Base-by-base conservation (phyloP, 2,797 vertebrate species). In the Urocyon cinereoargenteus region DNA sequence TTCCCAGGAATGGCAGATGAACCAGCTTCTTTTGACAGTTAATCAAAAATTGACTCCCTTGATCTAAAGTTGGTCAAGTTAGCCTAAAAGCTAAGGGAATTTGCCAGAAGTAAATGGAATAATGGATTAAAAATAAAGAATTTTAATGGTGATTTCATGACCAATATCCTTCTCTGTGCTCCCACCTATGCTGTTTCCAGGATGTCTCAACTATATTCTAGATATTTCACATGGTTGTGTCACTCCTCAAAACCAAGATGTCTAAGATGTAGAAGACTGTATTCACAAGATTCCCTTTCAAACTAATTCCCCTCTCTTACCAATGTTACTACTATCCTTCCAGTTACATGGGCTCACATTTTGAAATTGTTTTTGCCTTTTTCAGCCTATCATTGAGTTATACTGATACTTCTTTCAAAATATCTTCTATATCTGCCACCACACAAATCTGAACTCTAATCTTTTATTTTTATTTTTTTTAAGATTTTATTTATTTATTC, bases 281-380 rank as follows among this genome's bases (percentile, higher is more conserved):
- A 34, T 40, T 62, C 40, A 36, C 77, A 31, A 84, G 26, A 75
- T 64, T 53, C 18, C 79, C 51, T 81, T 94, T 91, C 34, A 91
- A 19, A 93, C 24, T 22, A 34, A 31, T 75, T 90, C 57, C 57
- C 53, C 18, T 81, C 34, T 24, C 55, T 83, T 59, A 68, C 51
- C 49, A 70, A 19, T 36, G 28, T 91, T 77, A 83, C 18, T 53
- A n/a, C 77, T 12, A n/a, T 36, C 61, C 45, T 31, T 55, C 19
- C 83, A 57, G 19, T 84, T 86, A 62, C 55, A 68, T 28, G 75
- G 36, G n/a, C 64, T 89, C n/a, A 57, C 6, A 11, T 61, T 88
- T 96, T 79, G 19, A 49, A 90, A 64, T 93, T 45, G 51, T 79
- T 83, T 88, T 88, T 28, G 7, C 78, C 91, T 85, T 90, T 78